Conservation (phyloP, 2,797 vertebrate species). For the Steatocranus sp. region DNA sequence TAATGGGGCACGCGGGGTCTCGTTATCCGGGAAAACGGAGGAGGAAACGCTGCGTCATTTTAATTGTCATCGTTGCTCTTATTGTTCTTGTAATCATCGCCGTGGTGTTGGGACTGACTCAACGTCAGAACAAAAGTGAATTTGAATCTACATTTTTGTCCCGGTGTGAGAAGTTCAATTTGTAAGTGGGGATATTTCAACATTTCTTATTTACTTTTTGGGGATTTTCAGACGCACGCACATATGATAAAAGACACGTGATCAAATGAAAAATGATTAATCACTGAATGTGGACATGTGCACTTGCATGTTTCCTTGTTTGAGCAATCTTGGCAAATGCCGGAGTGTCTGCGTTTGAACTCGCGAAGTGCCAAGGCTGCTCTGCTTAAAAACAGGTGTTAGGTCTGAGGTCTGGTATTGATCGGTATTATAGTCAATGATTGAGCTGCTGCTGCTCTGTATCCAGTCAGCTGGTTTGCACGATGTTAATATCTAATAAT, state of each 20-base stretch:
- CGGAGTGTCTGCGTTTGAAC: background rate
- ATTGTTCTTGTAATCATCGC: background rate
- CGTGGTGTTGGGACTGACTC: too few species aligned
- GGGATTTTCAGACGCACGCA: rapidly evolving
- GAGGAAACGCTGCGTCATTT: background rate
- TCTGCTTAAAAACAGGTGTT: background rate
- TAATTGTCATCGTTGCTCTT: rapidly evolving
- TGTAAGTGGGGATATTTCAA: background rate
- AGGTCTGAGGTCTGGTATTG: background rate
- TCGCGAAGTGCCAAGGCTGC: background rate
- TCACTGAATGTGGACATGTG: rapidly evolving
- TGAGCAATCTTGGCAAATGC: background rate
- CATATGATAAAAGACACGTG: background rate
- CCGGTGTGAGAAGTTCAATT: constrained; percentile 24
- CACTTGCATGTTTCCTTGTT: background rate
- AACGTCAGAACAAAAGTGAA: background rate
- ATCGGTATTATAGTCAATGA: background rate
- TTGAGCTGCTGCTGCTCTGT: background rate
- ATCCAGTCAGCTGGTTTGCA: background rate
- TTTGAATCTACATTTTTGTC: background rate
- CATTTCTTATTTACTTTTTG: rapidly evolving
- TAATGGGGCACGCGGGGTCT: background rate
- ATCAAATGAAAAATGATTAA: background rate
- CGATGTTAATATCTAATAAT: background rate
- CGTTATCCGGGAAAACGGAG: rapidly evolving